Base-by-base conservation (phyloP, 1,140 invertebrate species). In the Melitaea cinxia region DNA sequence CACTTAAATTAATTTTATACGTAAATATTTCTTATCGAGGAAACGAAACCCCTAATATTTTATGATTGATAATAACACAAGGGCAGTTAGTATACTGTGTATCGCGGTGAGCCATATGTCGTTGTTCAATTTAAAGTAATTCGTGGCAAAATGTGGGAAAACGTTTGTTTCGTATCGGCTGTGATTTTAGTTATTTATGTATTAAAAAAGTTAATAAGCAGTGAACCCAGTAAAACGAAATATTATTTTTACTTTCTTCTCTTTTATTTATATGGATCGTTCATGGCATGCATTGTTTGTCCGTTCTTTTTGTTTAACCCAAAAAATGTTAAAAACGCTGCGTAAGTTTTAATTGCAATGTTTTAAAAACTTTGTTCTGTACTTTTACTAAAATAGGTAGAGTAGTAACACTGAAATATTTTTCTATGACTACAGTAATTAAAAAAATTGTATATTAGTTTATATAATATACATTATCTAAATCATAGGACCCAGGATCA, bases 261-360 rank as follows among this genome's bases (percentile, higher is more conserved):
- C 23, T 85, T 72, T 53, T 85, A 83, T 23, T 61, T 83, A 1
- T 37, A 54, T 17, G 72, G 68, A 17, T 83, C 71, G 17, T 2
- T 74, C 6, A 30, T 80, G 4, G 72, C 80, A 0, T 62, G 59
- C 50, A 37, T 89, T 9, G 65, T 85, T 56, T 89, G 83, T 80
- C 86, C 84, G 1, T 73, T 77, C 9, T 85, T 89, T 57, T 68
- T 85, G 19, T 57, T 87, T 2, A 75, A 64, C 4, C 83, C 84
- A 1, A 82, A 73, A 74, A 80, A 75, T 69, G 78, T 85, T 30
- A 75, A 71, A 50, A 89, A 89, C 64, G 66, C 78, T 23, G 77
- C 71, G 83, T 89, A 72, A 85, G 82, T 86, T 73, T 15, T 56
- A 28, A 12, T 45, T 19, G 10, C 5, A 39, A 37, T 37, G 4